Evolutionary conservation across 2,113 vertebrate species (phyloP).

Genomic region (Nothoprocta pentlandii): DNA sequence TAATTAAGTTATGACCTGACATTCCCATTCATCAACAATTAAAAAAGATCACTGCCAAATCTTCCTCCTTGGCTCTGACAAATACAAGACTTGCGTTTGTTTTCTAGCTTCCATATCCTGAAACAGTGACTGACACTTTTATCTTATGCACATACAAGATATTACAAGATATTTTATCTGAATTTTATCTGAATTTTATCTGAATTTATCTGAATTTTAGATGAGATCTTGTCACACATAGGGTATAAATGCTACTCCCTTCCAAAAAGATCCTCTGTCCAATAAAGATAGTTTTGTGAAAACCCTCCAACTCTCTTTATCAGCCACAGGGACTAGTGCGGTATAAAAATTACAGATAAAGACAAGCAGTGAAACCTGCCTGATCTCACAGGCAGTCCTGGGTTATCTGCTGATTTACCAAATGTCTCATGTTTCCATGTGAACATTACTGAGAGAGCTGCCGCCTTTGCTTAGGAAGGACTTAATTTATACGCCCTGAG

Average conservation of each 20-base stretch:
- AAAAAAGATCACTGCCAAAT: not conserved
- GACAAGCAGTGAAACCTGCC: not conserved
- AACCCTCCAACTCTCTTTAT: not conserved
- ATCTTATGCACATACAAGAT: not conserved
- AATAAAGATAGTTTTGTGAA: not conserved
- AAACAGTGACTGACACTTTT: not conserved
- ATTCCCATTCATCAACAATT: not conserved
- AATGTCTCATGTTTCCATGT: conserved; percentile 55
- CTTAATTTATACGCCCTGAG: conserved; percentile 80
- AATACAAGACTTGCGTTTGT: not conserved
- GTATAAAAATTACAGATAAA: not conserved
- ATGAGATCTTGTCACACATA: not conserved
- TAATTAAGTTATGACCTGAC: not conserved
- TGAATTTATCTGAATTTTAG: not conserved
- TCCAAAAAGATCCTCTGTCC: not conserved
- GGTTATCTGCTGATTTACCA: conserved; percentile 13
- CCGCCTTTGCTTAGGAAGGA: conserved; percentile 33
- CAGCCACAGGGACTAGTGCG: not conserved
- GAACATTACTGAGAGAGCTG: not conserved
- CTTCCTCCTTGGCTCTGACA: not conserved
- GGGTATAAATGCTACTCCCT: not conserved
- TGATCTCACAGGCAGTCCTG: not conserved
- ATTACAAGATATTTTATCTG: no score
- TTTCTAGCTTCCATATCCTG: not conserved
- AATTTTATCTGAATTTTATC: no score